A percentile compares a stretch with the other conserved stretches of the same genome.
phyloP scores from a whole-genome alignment of 1,140 invertebrate species.

The Leptinotarsa undecemlineata region DNA sequence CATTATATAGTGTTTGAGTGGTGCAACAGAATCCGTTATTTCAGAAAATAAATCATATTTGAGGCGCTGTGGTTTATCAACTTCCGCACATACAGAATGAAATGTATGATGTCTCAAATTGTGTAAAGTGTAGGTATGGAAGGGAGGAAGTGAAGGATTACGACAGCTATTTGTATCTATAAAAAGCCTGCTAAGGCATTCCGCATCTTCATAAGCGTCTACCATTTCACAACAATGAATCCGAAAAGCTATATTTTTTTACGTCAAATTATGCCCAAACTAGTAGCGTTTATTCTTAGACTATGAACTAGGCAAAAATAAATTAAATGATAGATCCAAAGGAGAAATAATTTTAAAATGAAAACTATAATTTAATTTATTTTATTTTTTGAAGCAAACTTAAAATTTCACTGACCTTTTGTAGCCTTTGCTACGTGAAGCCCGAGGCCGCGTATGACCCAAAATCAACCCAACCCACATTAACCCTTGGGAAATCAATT shows the following conservation, averaged over 20 bases:
- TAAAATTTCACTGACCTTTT: conserved; percentile 50
- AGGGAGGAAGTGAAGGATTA: conserved; percentile 39
- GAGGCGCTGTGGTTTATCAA: conserved; percentile 29
- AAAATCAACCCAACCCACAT: conserved; percentile 26
- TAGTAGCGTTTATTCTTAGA: conserved; percentile 33
- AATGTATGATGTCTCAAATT: conserved; percentile 41
- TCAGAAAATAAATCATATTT: conserved; percentile 56
- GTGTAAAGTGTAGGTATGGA: conserved; percentile 33
- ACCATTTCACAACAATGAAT: conserved; percentile 12
- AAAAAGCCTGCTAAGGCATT: conserved; percentile 49
- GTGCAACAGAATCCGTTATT: conserved; percentile 40
- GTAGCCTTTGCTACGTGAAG: conserved; percentile 53
- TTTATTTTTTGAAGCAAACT: conserved; percentile 20
- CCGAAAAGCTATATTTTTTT: neutral
- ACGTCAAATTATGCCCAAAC: conserved; percentile 38
- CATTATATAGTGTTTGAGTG: conserved; percentile 18
- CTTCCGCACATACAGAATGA: conserved; percentile 45
- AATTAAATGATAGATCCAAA: conserved; percentile 18
- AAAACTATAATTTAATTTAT: conserved; percentile 33
- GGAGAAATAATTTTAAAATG: conserved; percentile 4
- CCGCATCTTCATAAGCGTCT: conserved; percentile 42
- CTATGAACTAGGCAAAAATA: conserved; percentile 18
- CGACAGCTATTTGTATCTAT: conserved; percentile 47
- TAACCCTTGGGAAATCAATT: conserved; percentile 20
- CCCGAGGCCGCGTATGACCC: conserved; percentile 42